A percentile compares a stretch with the other conserved stretches of the same genome.
phyloP scores from a whole-genome alignment of 2,888 invertebrate species.

The Latheticus oryzae region DNA sequence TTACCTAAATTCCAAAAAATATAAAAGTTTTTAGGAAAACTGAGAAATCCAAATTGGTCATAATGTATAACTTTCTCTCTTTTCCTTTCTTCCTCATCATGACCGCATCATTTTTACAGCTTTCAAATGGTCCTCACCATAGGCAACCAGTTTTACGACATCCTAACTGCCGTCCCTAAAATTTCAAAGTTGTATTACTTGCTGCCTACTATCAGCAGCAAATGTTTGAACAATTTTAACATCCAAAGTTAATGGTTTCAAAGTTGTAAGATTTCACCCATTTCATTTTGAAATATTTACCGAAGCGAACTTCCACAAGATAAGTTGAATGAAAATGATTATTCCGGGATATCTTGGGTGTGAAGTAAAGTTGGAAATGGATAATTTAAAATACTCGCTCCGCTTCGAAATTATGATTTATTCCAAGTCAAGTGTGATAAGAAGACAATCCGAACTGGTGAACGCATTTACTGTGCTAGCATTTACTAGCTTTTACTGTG shows the following conservation, averaged over 20 bases:
- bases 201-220: slow-evolving; percentile 11
- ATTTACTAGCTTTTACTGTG: slow-evolving; percentile 38
- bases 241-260: too few species aligned
- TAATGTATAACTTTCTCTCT: too few species aligned
- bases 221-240: too few species aligned
- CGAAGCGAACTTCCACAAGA: slow-evolving; percentile 27
- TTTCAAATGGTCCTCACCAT: too few species aligned
- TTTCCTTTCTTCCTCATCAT: too few species aligned
- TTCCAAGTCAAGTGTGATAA: slow-evolving; percentile 18
- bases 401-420: slow-evolving; percentile 14
- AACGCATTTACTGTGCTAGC: slow-evolving; percentile 32
- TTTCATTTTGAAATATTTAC: slow-evolving; percentile 10
- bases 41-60: too few species aligned
- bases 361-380: slow-evolving; percentile 8
- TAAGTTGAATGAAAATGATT: slow-evolving; percentile 20
- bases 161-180: too few species aligned
- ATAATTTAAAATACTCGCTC: slow-evolving; percentile 20
- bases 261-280: background rate
- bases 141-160: slow-evolving; percentile 19
- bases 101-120: too few species aligned
- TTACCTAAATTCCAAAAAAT: too few species aligned
- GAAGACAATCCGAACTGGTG: slow-evolving; percentile 28
- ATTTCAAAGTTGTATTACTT: slow-evolving; percentile 3
- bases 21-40: too few species aligned
- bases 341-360: slow-evolving; percentile 11